These are phyloP conservation scores for Threskiornis aethiopicus DNA, from an alignment of 2,797 vertebrate genomes.

Conservation along the genomic window DNA sequence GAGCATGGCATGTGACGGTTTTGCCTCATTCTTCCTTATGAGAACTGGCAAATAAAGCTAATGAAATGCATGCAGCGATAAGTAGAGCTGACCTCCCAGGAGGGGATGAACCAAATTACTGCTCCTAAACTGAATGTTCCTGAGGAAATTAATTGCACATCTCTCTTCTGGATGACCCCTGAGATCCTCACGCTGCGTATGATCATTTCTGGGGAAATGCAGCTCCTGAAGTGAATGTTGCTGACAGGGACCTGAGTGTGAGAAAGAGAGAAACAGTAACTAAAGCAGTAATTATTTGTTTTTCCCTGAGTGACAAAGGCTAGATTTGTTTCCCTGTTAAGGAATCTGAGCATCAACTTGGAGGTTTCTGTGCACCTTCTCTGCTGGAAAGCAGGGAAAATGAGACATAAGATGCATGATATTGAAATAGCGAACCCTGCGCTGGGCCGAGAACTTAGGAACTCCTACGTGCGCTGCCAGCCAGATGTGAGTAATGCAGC, in stretches of 20 bases:
- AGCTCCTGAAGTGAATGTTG: not conserved
- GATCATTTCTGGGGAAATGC: not conserved
- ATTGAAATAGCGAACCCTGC: not conserved
- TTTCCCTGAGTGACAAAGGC: not conserved
- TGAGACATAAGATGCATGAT: not conserved
- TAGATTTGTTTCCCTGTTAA: not conserved
- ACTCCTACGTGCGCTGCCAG: not conserved
- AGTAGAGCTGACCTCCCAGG: not conserved
- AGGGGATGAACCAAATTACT: conserved; percentile 4
- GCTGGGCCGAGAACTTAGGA: not conserved
- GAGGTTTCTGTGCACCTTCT: not conserved
- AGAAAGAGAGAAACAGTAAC: not conserved
- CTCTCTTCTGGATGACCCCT: not conserved
- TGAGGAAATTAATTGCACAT: conserved; percentile 15
- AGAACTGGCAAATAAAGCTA: not conserved
- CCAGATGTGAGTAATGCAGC: conserved; percentile 45
- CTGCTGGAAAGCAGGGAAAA: not conserved
- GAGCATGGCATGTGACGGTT: not conserved
- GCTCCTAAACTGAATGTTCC: not conserved
- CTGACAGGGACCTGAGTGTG: not conserved
- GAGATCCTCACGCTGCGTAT: not conserved
- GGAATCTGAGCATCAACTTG: not conserved
- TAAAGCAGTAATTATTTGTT: not conserved
- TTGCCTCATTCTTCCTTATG: not conserved
- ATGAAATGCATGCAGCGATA: not conserved